A percentile compares a stretch with the other conserved stretches of the same genome.
Conservation (phyloP, 2,113 vertebrate species). For the Rhagologus leucostigma region DNA sequence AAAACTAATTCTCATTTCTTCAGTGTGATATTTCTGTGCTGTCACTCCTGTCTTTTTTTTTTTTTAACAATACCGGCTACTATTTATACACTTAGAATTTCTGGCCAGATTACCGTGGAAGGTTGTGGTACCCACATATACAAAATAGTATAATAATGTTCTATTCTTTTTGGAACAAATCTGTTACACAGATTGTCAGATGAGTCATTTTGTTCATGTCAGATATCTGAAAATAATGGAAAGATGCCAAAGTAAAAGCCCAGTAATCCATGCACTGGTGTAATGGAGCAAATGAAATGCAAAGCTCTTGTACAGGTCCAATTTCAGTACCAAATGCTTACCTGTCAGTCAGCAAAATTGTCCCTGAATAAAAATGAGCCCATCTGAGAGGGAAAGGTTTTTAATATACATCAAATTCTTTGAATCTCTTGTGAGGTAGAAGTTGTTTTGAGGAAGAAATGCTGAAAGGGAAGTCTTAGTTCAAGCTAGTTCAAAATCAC, state of each 20-base stretch:
- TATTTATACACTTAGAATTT: constrained; percentile 78
- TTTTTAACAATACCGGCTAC: constrained; percentile 56
- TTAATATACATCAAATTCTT: constrained; percentile 84
- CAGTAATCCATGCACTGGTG: constrained; percentile 84
- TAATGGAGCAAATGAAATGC: constrained; percentile 88
- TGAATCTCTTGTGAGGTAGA: constrained; percentile 64
- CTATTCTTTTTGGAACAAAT: constrained; percentile 80
- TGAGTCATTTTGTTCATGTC: constrained; percentile 81
- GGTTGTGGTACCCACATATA: constrained; percentile 71
- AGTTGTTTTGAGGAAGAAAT: constrained; percentile 56
- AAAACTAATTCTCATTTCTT: constrained; percentile 44
- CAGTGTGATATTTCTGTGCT: constrained; percentile 31
- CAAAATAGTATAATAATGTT: constrained; percentile 81
- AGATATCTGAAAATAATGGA: constrained; percentile 83
- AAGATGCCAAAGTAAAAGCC: constrained; percentile 78
- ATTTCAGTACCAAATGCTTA: constrained; percentile 78
- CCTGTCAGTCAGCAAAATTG: constrained; percentile 87
- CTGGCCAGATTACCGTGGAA: constrained; percentile 75
- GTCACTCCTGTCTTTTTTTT: background rate
- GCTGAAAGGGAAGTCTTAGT: constrained; percentile 69
- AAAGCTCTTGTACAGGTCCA: constrained; percentile 79
- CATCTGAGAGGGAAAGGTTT: constrained; percentile 77
- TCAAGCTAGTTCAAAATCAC: constrained; percentile 53
- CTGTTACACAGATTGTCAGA: constrained; percentile 81
- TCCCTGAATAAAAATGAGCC: constrained; percentile 82